Conservation (phyloP, 2,888 invertebrate species). For the Stenchaetothrips biformis region DNA sequence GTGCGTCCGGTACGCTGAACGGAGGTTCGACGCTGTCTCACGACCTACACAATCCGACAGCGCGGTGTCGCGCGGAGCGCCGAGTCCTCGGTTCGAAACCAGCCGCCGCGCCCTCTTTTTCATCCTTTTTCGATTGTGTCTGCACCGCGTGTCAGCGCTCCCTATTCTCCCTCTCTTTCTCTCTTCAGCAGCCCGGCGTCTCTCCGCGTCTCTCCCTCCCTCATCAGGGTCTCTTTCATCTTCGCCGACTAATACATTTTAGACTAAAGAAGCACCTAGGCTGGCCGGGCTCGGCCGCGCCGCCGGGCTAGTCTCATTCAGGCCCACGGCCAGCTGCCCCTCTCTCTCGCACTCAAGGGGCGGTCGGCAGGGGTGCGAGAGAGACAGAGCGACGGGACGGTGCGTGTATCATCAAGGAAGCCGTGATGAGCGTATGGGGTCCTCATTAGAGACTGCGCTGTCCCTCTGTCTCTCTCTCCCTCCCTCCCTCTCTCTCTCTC, state of each 20-base stretch:
- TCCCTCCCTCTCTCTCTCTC: no score
- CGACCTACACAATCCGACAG: no score
- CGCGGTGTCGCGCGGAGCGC: no score
- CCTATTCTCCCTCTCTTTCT: no score
- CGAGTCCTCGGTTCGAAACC: no score
- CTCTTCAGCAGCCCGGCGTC: background rate
- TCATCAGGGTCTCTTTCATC: background rate
- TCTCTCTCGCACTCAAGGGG: background rate
- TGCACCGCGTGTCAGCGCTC: no score
- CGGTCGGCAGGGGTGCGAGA: background rate
- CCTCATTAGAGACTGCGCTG: background rate
- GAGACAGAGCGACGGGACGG: background rate
- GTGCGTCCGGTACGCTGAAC: no score
- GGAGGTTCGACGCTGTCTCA: no score
- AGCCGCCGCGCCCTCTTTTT: no score
- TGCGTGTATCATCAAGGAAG: background rate
- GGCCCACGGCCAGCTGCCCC: no score
- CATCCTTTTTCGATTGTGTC: no score
- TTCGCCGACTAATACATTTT: background rate
- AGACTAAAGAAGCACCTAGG: background rate
- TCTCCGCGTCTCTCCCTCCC: background rate
- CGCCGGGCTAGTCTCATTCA: no score
- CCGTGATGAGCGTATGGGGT: slow-evolving; percentile 1
- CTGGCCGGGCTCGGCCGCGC: background rate
- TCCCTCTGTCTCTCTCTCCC: background rate